Evolutionary conservation across 2,113 vertebrate genomes (phyloP).

Genomic region (Scortum barcoo): DNA sequence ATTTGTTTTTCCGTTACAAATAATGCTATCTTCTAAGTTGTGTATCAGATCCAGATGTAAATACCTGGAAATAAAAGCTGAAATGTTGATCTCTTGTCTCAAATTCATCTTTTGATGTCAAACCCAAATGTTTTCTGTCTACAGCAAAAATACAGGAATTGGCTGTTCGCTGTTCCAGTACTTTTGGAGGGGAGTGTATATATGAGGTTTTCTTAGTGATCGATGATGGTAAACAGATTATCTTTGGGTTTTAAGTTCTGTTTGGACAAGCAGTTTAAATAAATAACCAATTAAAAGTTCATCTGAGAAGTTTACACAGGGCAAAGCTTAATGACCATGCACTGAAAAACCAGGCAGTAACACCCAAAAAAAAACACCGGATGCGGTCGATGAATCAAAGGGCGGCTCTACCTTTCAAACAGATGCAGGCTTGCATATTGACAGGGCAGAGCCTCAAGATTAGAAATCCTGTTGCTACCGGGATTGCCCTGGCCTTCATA

Average conservation of each 20-base stretch:
- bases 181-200: too few species aligned
- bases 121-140: too few species aligned
- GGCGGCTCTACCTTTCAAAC: conserved; percentile 40
- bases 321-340: conserved; percentile 10
- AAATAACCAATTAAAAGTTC: not conserved
- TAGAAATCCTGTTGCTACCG: conserved; percentile 55
- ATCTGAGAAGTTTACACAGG: not conserved
- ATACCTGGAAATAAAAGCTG: too few species aligned
- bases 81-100: too few species aligned
- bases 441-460: conserved; percentile 47
- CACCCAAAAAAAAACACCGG: conserved; percentile 16
- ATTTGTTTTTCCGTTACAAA: too few species aligned
- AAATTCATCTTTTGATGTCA: too few species aligned
- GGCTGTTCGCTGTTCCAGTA: too few species aligned
- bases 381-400: conserved; percentile 47
- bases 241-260: not conserved
- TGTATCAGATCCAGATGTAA: too few species aligned
- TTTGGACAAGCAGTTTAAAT: not conserved
- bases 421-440: conserved; percentile 36
- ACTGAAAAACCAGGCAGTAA: conserved; percentile 25
- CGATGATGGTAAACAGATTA: not conserved
- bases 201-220: not conserved
- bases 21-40: too few species aligned
- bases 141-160: too few species aligned
- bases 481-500: conserved; percentile 64